These are phyloP conservation scores for Gadopsis bispinosus DNA, from an alignment of 2,797 vertebrate genomes.

Conservation along the genomic window DNA sequence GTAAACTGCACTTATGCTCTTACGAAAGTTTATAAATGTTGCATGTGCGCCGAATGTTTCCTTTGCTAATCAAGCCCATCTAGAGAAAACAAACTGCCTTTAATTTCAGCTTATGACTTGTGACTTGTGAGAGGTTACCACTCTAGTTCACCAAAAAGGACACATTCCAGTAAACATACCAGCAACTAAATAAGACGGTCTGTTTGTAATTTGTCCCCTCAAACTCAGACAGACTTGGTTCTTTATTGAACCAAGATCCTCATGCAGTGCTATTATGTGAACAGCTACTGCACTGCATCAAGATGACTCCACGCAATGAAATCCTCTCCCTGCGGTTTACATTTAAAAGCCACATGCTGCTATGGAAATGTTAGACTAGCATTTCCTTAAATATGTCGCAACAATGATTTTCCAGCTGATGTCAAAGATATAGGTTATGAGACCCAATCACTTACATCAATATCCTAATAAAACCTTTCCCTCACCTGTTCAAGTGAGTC, in stretches of 20 bases:
- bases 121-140: slow-evolving; percentile 76
- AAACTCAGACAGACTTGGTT: neutral
- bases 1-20: slow-evolving; percentile 84
- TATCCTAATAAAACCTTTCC: neutral
- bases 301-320: neutral
- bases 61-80: slow-evolving; percentile 86
- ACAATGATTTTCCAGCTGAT: neutral
- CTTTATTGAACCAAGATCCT: neutral
- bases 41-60: slow-evolving; percentile 82
- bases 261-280: neutral
- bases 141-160: slow-evolving; percentile 74
- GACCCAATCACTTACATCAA: neutral
- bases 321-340: neutral
- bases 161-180: slow-evolving; percentile 69
- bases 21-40: slow-evolving; percentile 83
- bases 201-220: slow-evolving; percentile 69
- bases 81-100: slow-evolving; percentile 85
- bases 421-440: neutral
- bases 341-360: neutral
- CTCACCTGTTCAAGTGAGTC: neutral
- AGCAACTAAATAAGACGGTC: slow-evolving; percentile 57
- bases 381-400: neutral
- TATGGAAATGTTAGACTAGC: neutral
- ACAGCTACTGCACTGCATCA: neutral
- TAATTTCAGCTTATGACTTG: slow-evolving; percentile 79